Percentiles rank a stretch among this genome's conserved stretches.
Evolutionary conservation across 2,888 invertebrate genomes (phyloP).

Genomic region (Teleogryllus oceanicus): DNA sequence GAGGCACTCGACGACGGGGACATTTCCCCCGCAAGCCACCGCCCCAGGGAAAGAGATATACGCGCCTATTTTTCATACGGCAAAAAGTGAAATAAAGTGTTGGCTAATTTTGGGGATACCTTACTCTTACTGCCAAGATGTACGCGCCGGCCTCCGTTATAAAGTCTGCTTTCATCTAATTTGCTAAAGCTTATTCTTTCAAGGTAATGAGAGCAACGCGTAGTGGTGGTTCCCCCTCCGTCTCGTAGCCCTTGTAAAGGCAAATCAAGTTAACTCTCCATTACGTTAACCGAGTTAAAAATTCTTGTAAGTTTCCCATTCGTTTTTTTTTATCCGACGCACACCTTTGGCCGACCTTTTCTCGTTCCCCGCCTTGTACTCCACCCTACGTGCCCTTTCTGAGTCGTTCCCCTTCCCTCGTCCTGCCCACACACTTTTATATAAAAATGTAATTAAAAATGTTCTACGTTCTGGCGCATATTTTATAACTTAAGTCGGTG

Average conservation of each 20-base stretch:
- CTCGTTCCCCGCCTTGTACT: not conserved
- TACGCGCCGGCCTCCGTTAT: not conserved
- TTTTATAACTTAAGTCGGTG: constrained; percentile 37
- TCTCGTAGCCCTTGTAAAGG: constrained; percentile 25
- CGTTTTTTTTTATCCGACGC: constrained; percentile 23
- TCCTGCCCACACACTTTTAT: constrained; percentile 20
- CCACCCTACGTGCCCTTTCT: constrained; percentile 21
- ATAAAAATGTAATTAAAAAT: constrained; percentile 29
- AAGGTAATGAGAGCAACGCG: not conserved
- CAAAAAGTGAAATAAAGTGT: constrained; percentile 18
- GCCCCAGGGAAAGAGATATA: not conserved
- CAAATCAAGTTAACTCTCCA: constrained; percentile 35
- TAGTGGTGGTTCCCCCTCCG: not conserved
- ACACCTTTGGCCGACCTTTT: constrained; percentile 21
- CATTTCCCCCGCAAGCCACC: not conserved
- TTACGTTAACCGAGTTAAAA: constrained; percentile 31
- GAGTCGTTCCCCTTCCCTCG: not conserved
- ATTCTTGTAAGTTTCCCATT: constrained; percentile 28
- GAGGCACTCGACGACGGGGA: not conserved
- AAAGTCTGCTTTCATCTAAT: constrained; percentile 18
- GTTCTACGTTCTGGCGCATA: constrained; percentile 28
- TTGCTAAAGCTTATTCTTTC: constrained; percentile 1
- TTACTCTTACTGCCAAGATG: constrained; percentile 10
- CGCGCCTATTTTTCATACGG: constrained; percentile 4
- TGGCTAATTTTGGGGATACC: constrained; percentile 1